phyloP scores from a whole-genome alignment of 2,888 invertebrate species.

The Cheilosia urbana region DNA sequence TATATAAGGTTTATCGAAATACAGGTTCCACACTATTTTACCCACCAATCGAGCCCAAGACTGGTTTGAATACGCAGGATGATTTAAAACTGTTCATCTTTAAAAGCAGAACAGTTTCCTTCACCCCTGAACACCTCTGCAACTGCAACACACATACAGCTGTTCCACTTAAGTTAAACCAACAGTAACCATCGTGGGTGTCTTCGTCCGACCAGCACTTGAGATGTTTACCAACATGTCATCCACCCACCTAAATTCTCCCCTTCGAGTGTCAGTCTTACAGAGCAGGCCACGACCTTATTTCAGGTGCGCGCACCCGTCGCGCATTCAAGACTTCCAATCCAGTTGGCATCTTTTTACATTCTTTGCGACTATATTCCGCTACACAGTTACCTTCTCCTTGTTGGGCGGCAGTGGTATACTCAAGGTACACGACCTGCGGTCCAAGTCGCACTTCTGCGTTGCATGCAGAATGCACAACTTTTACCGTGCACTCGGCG shows the following conservation, averaged over 20 bases:
- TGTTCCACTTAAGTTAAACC: not conserved
- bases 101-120: too few relatives aligned
- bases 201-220: conserved; percentile 14
- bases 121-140: too few relatives aligned
- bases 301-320: conserved; percentile 35
- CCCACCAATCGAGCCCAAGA: too few relatives aligned
- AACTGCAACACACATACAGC: too few relatives aligned
- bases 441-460: conserved; percentile 51
- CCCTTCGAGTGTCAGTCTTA: conserved; percentile 16
- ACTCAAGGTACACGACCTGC: conserved; percentile 63
- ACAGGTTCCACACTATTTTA: too few relatives aligned
- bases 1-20: too few relatives aligned
- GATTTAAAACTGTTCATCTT: too few relatives aligned
- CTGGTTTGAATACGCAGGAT: too few relatives aligned
- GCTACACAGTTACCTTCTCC: conserved; percentile 11
- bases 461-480: conserved; percentile 15
- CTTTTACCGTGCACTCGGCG: conserved; percentile 21
- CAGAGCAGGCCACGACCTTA: conserved; percentile 49
- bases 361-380: conserved; percentile 10
- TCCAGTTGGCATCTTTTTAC: conserved; percentile 20
- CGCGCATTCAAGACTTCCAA: conserved; percentile 53
- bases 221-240: conserved; percentile 58
- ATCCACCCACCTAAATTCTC: conserved; percentile 40
- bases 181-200: conserved; percentile 28
- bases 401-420: not conserved